Percentiles rank a stretch among this genome's conserved stretches.
phyloP scores from a whole-genome alignment of 2,797 vertebrate genomes.

The Gymnoscopelus braueri region DNA sequence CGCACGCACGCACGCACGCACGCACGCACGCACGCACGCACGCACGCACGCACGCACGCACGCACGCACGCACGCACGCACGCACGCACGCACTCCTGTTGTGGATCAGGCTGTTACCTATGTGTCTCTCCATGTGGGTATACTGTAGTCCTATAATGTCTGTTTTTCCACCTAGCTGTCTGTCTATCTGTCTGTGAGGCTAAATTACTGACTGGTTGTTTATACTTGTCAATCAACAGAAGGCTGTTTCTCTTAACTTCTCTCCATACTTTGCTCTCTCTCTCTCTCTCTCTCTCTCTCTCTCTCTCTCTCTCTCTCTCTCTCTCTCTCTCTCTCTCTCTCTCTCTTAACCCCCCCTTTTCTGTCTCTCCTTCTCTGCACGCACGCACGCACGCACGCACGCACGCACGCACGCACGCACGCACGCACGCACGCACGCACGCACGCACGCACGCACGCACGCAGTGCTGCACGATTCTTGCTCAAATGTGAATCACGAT shows the following conservation, averaged over 20 bases:
- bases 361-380: not conserved
- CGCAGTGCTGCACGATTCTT: too few species aligned
- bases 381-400: not conserved
- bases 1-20: not conserved
- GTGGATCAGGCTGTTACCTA: slow-evolving; percentile 18
- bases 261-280: slow-evolving; percentile 28
- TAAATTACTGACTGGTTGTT: slow-evolving; percentile 37
- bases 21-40: not conserved
- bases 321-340: too few species aligned
- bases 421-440: not conserved
- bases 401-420: not conserved
- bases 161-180: slow-evolving; percentile 29
- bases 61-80: slow-evolving; percentile 6
- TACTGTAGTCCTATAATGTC: slow-evolving; percentile 1
- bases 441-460: not conserved
- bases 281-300: slow-evolving; percentile 6
- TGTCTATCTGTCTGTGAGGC: slow-evolving; percentile 19
- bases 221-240: slow-evolving; percentile 49
- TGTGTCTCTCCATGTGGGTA: slow-evolving; percentile 12
- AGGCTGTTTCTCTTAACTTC: slow-evolving; percentile 48
- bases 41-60: not conserved
- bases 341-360: too few species aligned
- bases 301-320: slow-evolving; percentile 2
- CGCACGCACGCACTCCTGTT: slow-evolving; percentile 8
- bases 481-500: too few species aligned